Evolutionary conservation across 2,888 invertebrate genomes (phyloP).

Genomic region (Saturnia japonica): DNA sequence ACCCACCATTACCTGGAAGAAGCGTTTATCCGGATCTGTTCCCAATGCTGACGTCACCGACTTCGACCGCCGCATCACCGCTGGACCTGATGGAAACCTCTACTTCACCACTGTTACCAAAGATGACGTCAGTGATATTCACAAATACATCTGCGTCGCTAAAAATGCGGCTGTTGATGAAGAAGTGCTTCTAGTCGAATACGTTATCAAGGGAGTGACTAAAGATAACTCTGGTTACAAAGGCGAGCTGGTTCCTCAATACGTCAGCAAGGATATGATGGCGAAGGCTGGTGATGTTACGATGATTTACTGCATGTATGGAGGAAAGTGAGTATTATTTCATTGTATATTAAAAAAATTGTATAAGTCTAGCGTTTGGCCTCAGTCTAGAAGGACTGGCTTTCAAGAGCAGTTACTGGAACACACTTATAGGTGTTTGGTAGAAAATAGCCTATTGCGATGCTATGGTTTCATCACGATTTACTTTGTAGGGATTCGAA

Average conservation of each 20-base stretch:
- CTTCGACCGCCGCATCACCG: constrained; percentile 48
- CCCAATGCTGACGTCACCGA: constrained; percentile 38
- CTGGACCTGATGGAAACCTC: constrained; percentile 57
- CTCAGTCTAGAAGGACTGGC: no score
- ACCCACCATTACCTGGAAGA: constrained; percentile 60
- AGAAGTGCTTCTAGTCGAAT: constrained; percentile 55
- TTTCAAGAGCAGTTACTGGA: no score
- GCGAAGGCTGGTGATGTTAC: constrained; percentile 53
- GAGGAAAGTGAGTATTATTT: constrained; percentile 61
- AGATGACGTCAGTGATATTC: constrained; percentile 48
- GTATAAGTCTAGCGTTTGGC: no score
- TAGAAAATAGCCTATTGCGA: no score
- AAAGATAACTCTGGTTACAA: constrained; percentile 42
- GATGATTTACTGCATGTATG: constrained; percentile 67
- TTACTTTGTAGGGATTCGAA: no score
- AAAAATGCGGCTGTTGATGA: constrained; percentile 50
- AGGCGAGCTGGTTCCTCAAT: constrained; percentile 56
- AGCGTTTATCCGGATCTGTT: constrained; percentile 43
- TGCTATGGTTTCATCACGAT: no score
- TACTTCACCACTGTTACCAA: constrained; percentile 61
- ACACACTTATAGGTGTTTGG: no score
- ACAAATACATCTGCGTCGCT: constrained; percentile 62
- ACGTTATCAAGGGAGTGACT: constrained; percentile 49
- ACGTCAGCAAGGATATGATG: constrained; percentile 53
- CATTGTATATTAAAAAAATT: no score